Base-by-base conservation (phyloP, 2,888 invertebrate genomes). In the Agonopterix subpropinquella region DNA sequence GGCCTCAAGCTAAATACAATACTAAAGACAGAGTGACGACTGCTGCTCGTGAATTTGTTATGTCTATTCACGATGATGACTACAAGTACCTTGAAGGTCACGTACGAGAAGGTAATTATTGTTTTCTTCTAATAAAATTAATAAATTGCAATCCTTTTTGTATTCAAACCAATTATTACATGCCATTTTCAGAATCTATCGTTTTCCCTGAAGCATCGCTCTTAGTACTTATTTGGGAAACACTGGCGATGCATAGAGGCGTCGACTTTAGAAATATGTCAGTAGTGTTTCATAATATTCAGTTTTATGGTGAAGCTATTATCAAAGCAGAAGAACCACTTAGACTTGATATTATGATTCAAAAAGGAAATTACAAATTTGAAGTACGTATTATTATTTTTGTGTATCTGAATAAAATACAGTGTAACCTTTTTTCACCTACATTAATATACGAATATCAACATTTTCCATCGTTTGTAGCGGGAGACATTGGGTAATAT, bases 131-230 rank as follows among this genome's bases (percentile, higher is more conserved):
- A 1, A 7, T 5, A 1, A 1, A 28, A 28, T 28, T 7, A 28
- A 28, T 28, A 28, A 28, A 28, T 5, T 7, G 28, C 7, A 1
- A 28, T 7, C 28, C 7, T 5, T 28, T 5, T 28, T 28, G 28
- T 28, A 28, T 28, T 7, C 5, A 28, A 28, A 28, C 28, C 28
- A 28, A 28, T 28, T 4, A 5, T 28, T 28, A 7, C 7, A 28
- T 28, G 28, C 28, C 28, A 28, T 7, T 28, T 28, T 28, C 28
- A 28, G 28, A 47, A 80, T 92, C 92, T n/a, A 74, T 90, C 42
- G 90, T 91, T 10, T 91, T 92, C 56, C 94, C 95, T 3, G 94
- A 94, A 51, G 92, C 94, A 11, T 92, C 83, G 1, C 63, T 82
- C 11, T 51, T 89, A 10, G 59, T 67, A 4, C 63, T 90, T 1